Evolutionary conservation across 2,113 vertebrate genomes (phyloP).

Genomic region (Edolisoma coerulescens): DNA sequence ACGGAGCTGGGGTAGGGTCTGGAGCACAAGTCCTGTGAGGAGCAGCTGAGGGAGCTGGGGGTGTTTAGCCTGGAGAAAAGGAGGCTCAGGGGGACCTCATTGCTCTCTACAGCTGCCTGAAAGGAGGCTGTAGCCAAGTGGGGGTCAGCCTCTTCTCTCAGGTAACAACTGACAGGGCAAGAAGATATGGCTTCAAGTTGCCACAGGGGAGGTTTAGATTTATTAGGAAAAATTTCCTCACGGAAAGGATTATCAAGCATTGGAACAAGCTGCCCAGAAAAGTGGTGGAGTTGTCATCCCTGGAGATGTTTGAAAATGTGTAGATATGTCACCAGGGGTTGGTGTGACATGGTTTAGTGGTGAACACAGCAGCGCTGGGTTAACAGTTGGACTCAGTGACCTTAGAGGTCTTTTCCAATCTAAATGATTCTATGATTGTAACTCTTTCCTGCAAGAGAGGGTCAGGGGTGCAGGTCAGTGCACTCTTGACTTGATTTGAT

Average conservation of each 20-base stretch:
- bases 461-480: not conserved
- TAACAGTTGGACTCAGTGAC: not conserved
- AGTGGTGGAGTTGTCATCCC: not conserved
- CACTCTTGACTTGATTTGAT: not conserved
- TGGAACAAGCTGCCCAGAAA: not conserved
- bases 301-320: not conserved
- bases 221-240: not conserved
- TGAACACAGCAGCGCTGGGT: not conserved
- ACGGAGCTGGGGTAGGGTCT: not conserved
- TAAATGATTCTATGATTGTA: not conserved
- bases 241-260: not conserved
- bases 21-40: not conserved
- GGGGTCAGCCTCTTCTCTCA: fast-evolving
- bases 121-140: not conserved
- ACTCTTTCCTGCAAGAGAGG: not conserved
- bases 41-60: not conserved
- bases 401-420: not conserved
- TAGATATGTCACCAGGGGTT: not conserved
- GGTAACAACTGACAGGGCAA: not conserved
- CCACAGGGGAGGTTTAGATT: not conserved
- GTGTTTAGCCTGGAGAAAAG: not conserved
- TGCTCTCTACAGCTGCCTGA: fast-evolving
- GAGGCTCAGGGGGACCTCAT: not conserved
- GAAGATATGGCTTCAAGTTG: not conserved
- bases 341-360: not conserved